phyloP scores from a whole-genome alignment of 2,113 vertebrate species.

The Neofelis nebulosa region DNA sequence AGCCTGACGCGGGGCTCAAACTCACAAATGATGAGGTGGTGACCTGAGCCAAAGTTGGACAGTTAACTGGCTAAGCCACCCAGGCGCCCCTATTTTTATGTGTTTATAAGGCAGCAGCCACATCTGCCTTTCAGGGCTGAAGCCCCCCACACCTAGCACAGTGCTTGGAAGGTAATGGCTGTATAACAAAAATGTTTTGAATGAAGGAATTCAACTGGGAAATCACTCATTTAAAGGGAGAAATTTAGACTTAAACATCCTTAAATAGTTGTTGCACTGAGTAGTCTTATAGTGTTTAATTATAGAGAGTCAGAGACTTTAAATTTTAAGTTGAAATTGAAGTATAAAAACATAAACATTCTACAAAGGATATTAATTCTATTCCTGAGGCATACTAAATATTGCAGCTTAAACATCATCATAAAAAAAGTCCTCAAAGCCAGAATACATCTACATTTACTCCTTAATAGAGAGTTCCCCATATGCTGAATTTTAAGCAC shows the following conservation, averaged over 20 bases:
- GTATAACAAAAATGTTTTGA: neutral
- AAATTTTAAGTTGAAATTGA: conserved; percentile 30
- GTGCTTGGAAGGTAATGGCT: neutral
- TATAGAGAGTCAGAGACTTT: neutral
- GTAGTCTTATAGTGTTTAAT: neutral
- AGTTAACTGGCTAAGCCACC: no score
- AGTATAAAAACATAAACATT: neutral
- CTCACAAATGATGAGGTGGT: no score
- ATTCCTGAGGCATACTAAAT: neutral
- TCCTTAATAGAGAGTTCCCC: neutral
- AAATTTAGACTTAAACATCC: neutral
- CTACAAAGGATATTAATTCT: neutral
- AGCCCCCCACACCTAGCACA: neutral
- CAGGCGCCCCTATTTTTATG: neutral
- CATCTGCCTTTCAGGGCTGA: neutral
- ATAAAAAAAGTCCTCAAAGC: conserved; percentile 4
- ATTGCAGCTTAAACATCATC: neutral
- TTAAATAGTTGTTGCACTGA: neutral
- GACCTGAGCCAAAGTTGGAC: no score
- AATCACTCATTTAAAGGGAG: neutral
- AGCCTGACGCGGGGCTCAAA: no score
- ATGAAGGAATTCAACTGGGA: neutral
- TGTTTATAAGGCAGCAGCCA: neutral
- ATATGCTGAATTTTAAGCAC: neutral
- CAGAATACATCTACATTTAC: neutral